Percentiles rank a stretch among this genome's conserved stretches.
Conservation (phyloP, 2,888 invertebrate genomes). For the Oxyteleia sp. region DNA sequence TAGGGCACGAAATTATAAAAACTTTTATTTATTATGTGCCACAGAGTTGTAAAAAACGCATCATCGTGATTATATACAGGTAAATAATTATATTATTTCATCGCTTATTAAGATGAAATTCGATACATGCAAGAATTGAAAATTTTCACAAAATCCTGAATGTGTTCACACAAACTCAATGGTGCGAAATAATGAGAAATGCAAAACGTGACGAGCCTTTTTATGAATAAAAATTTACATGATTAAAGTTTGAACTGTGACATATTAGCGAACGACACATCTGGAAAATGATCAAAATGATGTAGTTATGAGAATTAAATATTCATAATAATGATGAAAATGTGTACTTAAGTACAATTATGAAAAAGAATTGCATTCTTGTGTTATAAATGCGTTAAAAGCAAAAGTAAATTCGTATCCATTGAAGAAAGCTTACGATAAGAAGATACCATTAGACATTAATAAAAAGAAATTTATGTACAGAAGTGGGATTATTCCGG, state of each 20-base stretch:
- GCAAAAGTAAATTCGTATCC: conserved; percentile 15
- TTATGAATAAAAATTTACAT: conserved; percentile 10
- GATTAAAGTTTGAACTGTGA: conserved; percentile 15
- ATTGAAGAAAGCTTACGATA: not conserved
- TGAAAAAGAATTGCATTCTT: not conserved
- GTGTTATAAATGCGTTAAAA: not conserved
- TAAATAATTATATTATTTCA: no score
- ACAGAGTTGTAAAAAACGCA: no score
- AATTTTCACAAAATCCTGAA: not conserved
- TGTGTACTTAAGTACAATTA: conserved; percentile 3
- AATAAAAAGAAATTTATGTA: conserved; percentile 14
- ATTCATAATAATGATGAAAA: not conserved
- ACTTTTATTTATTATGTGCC: no score
- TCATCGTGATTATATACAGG: no score
- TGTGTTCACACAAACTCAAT: conserved; percentile 13
- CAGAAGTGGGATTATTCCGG: conserved; percentile 8
- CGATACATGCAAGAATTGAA: conserved; percentile 28
- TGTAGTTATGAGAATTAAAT: not conserved
- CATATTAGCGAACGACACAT: conserved; percentile 12
- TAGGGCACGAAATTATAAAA: no score
- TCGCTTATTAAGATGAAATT: no score
- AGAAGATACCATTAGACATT: conserved; percentile 8
- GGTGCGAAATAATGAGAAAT: conserved; percentile 19
- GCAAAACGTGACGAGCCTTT: conserved; percentile 19
- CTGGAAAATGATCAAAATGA: conserved; percentile 29